Evolutionary conservation across 2,888 invertebrate species (phyloP).

Genomic region (Sipunculus nudus): DNA sequence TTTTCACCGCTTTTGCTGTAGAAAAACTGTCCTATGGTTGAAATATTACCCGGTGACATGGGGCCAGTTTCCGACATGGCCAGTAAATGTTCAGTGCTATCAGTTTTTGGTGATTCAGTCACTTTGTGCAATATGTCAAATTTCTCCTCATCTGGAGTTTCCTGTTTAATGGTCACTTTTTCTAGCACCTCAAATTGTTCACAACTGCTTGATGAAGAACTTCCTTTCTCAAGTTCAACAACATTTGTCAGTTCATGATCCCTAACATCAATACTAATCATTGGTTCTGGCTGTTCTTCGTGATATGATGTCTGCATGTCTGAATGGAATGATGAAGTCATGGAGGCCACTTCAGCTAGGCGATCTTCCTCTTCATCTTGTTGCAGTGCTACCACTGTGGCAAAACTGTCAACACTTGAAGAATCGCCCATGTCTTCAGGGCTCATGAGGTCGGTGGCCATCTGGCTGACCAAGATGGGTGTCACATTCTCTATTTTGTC

Average conservation of each 20-base stretch:
- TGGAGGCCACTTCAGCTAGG: slow-evolving; percentile 70
- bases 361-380: slow-evolving; percentile 56
- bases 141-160: slow-evolving; percentile 53
- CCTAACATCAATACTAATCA: slow-evolving; percentile 38
- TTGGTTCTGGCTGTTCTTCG: slow-evolving; percentile 85
- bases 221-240: slow-evolving; percentile 12
- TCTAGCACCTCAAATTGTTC: slow-evolving; percentile 3
- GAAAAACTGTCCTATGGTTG: slow-evolving; percentile 74
- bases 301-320: slow-evolving; percentile 71
- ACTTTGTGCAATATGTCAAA: slow-evolving; percentile 71
- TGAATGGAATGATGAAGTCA: slow-evolving; percentile 68
- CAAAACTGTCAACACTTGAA: slow-evolving; percentile 65
- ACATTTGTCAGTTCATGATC: slow-evolving; percentile 23
- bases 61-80: background rate
- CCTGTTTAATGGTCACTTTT: slow-evolving; percentile 15
- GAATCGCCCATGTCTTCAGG: slow-evolving; percentile 57
- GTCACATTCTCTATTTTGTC: background rate
- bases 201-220: slow-evolving; percentile 9
- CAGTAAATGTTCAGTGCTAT: slow-evolving; percentile 6
- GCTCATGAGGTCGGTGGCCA: slow-evolving; percentile 15
- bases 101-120: slow-evolving; percentile 74
- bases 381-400: slow-evolving; percentile 61
- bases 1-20: slow-evolving; percentile 81
- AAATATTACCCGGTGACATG: background rate
- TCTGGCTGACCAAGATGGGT: background rate